Conservation (phyloP, 1,140 invertebrate species). For the Musca domestica region DNA sequence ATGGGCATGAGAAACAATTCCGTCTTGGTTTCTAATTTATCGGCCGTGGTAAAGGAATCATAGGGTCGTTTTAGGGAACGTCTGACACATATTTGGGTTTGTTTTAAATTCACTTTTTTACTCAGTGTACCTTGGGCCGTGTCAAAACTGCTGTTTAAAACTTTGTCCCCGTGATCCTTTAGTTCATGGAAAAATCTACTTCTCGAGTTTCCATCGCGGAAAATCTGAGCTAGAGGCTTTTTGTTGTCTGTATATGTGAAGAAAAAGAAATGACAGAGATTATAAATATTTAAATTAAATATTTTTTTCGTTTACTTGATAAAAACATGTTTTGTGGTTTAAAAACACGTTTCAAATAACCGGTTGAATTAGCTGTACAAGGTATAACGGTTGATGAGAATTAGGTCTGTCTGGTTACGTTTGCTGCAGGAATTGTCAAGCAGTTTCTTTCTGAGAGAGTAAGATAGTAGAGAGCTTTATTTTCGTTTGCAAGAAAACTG, state of each 20-base stretch:
- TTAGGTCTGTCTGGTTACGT: too few species aligned
- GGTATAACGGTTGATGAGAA: too few species aligned
- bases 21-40: slow-evolving; percentile 29
- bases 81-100: slow-evolving; percentile 19
- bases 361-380: too few species aligned
- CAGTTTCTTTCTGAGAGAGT: too few species aligned
- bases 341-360: background rate
- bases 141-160: slow-evolving; percentile 8
- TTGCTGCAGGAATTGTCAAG: too few species aligned
- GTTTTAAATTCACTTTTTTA: slow-evolving; percentile 16
- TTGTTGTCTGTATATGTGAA: background rate
- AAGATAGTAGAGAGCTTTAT: too few species aligned
- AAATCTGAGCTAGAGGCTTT: slow-evolving; percentile 10
- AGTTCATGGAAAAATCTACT: slow-evolving; percentile 17
- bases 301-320: background rate
- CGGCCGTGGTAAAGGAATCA: slow-evolving; percentile 32
- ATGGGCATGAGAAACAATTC: slow-evolving; percentile 36
- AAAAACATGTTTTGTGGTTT: background rate
- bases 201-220: slow-evolving; percentile 18
- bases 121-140: background rate
- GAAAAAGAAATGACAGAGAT: background rate
- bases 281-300: background rate
- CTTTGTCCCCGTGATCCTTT: background rate
- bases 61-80: slow-evolving; percentile 28
- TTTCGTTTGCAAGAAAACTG: too few species aligned